Conservation (phyloP, 2,797 vertebrate genomes). For the Remorina albescens region DNA sequence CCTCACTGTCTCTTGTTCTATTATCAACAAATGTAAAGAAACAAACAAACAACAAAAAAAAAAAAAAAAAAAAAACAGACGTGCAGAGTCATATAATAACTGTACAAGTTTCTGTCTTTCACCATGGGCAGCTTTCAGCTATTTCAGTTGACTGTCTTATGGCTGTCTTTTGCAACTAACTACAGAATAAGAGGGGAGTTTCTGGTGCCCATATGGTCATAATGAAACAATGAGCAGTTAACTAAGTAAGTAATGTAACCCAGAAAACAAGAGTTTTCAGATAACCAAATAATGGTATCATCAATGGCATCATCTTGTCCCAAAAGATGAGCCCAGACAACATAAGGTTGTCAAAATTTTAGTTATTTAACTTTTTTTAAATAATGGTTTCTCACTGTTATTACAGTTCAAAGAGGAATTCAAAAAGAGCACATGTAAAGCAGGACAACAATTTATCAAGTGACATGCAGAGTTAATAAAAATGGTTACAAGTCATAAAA, state of each 20-base stretch:
- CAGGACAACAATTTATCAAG: neutral
- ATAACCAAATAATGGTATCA: neutral
- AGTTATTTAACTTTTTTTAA: neutral
- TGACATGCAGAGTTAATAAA: neutral
- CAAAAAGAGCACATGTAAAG: neutral
- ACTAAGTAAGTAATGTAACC: neutral
- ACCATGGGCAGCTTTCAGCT: neutral
- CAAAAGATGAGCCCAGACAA: neutral
- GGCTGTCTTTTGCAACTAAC: constrained; percentile 14
- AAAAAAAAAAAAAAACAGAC: too few species aligned
- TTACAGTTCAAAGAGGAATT: neutral
- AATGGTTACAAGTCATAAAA: too few species aligned
- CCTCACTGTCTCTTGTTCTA: neutral
- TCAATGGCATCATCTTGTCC: neutral
- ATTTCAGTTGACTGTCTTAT: constrained; percentile 10
- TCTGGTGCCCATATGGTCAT: neutral
- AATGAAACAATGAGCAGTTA: neutral
- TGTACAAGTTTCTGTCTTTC: neutral
- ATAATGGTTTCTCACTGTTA: neutral
- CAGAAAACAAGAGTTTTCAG: neutral
- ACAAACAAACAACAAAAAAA: too few species aligned
- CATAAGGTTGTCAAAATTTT: too few species aligned
- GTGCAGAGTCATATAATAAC: neutral
- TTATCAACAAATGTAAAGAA: constrained; percentile 3
- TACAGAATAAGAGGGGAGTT: constrained; percentile 15